These are phyloP conservation scores for Lysandra coridon DNA, from an alignment of 2,888 invertebrate genomes.

Conservation along the genomic window DNA sequence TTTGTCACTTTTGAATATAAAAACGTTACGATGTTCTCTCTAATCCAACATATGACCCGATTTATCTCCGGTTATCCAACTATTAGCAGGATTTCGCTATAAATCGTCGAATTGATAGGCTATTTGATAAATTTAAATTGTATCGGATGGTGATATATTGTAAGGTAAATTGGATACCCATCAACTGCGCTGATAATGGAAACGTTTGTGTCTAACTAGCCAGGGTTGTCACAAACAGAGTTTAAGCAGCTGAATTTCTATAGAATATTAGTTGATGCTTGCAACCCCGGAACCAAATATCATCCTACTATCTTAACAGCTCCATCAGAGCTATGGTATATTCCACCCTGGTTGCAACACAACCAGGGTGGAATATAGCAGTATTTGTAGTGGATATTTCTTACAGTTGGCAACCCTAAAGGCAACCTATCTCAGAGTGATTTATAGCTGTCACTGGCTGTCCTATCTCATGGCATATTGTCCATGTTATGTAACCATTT, in stretches of 20 bases:
- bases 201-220: conserved; percentile 17
- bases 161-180: conserved; percentile 28
- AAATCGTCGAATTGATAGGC: conserved; percentile 18
- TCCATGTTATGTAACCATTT: background rate
- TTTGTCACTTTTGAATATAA: background rate
- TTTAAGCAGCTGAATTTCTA: background rate
- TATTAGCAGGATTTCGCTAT: conserved; percentile 6
- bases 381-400: background rate
- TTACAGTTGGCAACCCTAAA: background rate
- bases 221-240: background rate
- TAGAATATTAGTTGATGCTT: background rate
- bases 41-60: background rate
- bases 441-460: conserved; percentile 16
- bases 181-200: conserved; percentile 23
- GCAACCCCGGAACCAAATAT: background rate
- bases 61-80: background rate
- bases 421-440: conserved; percentile 16
- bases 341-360: background rate
- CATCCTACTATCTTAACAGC: background rate
- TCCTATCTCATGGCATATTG: conserved; percentile 24
- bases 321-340: background rate
- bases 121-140: conserved; percentile 28
- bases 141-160: conserved; percentile 24
- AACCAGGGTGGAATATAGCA: background rate
- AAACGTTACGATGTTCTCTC: background rate